Evolutionary conservation across 2,797 vertebrate genomes (phyloP), one percentile per base, ranked within the genome.

Genomic region (Rhinella marina): DNA sequence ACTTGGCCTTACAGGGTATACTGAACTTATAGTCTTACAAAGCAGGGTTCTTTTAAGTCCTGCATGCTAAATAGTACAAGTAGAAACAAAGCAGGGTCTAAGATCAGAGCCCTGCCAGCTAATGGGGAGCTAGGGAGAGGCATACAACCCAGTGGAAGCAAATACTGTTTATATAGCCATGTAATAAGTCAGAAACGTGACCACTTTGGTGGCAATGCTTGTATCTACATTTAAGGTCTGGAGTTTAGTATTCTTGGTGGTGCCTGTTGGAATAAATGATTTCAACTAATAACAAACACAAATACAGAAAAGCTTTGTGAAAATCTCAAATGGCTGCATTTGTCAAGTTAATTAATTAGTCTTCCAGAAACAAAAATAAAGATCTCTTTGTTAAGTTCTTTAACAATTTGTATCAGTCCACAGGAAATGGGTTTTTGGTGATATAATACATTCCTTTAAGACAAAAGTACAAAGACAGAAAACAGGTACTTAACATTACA

Each of bases 271-370:
- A 32, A 82, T 82, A 86, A 82, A 77, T 86, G 79, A 32, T 86
- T 86, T 81, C 16, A 77, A 79, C 72, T 86, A 89, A 82, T 89
- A 82, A 86, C 70, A 78, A 86, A 89, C 54, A 82, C 62, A 86
- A 85, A 81, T 59, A 73, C 61, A 77, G 61, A 64, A 57, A 82
- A 70, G 59, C 72, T 89, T 82, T 72, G 80, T 81, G 57, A 64
- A 82, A 77, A 85, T 82, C 79, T 86, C 84, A 57, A 70, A 89
- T 86, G 73, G 72, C 79, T 61, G 17, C 50, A 89, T 82, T 89
- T 86, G 84, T 89, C 88, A 89, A 59, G 72, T 59, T 86, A 82
- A 89, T 86, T 70, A 89, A 89, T 89, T 89, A 81, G 88, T 70
- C 84, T 29, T 54, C 29, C n/a, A 17, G 66, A 82, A 86, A 89